A percentile compares a stretch with the other conserved stretches of the same genome.
phyloP scores from a whole-genome alignment of 2,888 invertebrate species.

The Chesias legatella region DNA sequence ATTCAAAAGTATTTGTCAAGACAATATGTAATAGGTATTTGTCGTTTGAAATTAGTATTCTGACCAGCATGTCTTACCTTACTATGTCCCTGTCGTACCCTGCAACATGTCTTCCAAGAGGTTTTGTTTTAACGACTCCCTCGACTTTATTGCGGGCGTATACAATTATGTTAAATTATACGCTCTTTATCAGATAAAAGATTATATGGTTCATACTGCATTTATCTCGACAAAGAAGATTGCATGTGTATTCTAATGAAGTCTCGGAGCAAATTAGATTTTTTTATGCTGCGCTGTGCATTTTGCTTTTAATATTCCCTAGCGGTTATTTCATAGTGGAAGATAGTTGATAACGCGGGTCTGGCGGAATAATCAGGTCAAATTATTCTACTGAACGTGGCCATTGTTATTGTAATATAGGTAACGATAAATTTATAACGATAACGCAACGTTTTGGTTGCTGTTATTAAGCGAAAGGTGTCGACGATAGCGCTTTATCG shows the following conservation, averaged over 20 bases:
- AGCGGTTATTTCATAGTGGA: too few species aligned
- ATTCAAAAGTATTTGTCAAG: too few species aligned
- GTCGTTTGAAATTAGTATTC: neutral
- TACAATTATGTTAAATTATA: slow-evolving; percentile 44
- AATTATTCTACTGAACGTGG: too few species aligned
- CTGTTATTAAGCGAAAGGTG: neutral
- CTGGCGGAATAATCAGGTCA: too few species aligned
- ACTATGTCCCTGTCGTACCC: slow-evolving; percentile 43
- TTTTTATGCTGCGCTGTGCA: neutral
- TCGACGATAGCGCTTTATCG: slow-evolving; percentile 1
- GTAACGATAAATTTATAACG: too few species aligned
- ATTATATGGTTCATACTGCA: slow-evolving; percentile 23
- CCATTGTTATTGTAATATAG: too few species aligned
- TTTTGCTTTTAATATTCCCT: too few species aligned
- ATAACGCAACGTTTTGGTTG: too few species aligned
- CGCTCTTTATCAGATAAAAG: slow-evolving; percentile 29
- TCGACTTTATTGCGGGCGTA: slow-evolving; percentile 35
- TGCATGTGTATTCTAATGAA: slow-evolving; percentile 11
- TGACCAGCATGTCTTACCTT: neutral
- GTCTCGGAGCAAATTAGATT: slow-evolving; percentile 2
- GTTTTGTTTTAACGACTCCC: slow-evolving; percentile 44
- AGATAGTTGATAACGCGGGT: too few species aligned
- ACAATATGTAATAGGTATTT: too few species aligned
- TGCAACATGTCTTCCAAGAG: slow-evolving; percentile 53
- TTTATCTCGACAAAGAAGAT: slow-evolving; percentile 13